Conservation (phyloP, 1,140 invertebrate species). For the Drosophila erecta region DNA sequence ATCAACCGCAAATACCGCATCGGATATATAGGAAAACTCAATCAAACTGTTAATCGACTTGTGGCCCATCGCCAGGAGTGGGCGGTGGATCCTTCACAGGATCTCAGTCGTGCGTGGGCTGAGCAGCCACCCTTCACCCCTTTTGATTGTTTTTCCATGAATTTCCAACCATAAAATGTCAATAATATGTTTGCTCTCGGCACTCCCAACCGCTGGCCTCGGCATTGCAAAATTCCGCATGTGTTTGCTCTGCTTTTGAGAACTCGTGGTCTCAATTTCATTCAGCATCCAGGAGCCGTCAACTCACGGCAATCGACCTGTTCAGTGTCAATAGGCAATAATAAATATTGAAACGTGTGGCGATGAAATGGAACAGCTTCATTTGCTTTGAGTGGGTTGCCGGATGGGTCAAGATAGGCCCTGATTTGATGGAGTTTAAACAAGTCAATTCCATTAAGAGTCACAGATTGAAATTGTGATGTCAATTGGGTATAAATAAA, state of each 20-base stretch:
- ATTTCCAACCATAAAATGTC: slow-evolving; percentile 72
- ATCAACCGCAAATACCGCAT: slow-evolving; percentile 72
- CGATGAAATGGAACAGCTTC: slow-evolving; percentile 29
- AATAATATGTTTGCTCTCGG: slow-evolving; percentile 70
- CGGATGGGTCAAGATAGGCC: slow-evolving; percentile 31
- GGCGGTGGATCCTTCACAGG: background rate
- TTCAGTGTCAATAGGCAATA: slow-evolving; percentile 66
- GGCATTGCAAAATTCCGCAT: slow-evolving; percentile 30
- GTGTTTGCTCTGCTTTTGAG: slow-evolving; percentile 53
- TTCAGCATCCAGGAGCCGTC: slow-evolving; percentile 30
- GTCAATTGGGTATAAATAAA: no score
- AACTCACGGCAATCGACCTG: slow-evolving; percentile 42
- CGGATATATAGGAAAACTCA: slow-evolving; percentile 66
- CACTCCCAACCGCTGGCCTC: slow-evolving; percentile 12
- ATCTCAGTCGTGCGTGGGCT: slow-evolving; percentile 30
- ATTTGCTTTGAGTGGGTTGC: slow-evolving; percentile 14
- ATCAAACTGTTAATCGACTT: slow-evolving; percentile 79
- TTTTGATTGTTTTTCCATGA: slow-evolving; percentile 66
- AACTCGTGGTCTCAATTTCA: slow-evolving; percentile 21
- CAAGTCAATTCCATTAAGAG: slow-evolving; percentile 43
- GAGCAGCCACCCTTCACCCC: slow-evolving; percentile 26
- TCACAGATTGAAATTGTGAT: background rate
- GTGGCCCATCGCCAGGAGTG: slow-evolving; percentile 23
- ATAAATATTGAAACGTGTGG: slow-evolving; percentile 50
- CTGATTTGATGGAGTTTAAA: slow-evolving; percentile 50